phyloP scores from a whole-genome alignment of 2,113 vertebrate genomes.

The Chaetops frenatus region DNA sequence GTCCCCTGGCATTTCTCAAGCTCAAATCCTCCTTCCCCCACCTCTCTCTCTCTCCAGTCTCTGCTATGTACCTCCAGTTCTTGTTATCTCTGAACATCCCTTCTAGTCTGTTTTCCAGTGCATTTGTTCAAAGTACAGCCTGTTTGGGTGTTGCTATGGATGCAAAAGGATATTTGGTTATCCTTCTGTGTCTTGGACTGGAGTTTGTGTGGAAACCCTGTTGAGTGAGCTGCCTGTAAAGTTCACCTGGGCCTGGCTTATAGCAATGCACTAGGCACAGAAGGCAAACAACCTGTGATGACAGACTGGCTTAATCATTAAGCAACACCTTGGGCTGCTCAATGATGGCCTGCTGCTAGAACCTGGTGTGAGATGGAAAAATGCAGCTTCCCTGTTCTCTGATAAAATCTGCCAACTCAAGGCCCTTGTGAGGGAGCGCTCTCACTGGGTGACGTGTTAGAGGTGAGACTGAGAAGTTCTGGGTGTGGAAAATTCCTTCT shows the following conservation, averaged over 20 bases:
- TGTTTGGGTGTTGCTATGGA: constrained; percentile 10
- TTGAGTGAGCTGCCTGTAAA: background rate
- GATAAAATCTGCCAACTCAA: background rate
- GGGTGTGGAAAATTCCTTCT: background rate
- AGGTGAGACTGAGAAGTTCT: background rate
- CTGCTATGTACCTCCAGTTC: background rate
- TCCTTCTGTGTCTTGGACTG: background rate
- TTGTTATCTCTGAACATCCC: background rate
- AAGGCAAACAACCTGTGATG: background rate
- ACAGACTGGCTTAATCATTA: constrained; percentile 19
- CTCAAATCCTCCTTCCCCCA: background rate
- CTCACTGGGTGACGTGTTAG: background rate
- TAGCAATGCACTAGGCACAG: background rate
- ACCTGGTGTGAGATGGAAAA: background rate
- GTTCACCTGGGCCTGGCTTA: background rate
- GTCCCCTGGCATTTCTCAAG: background rate
- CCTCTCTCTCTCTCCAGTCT: background rate
- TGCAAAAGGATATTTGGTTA: background rate
- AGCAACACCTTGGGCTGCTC: background rate
- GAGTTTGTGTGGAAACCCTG: background rate
- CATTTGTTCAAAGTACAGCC: background rate
- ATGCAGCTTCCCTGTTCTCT: background rate
- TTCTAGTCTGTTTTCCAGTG: background rate
- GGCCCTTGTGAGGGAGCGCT: background rate
- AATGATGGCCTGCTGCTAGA: background rate